These are phyloP conservation scores for Patiria pectinifera DNA, from an alignment of 53 echinoderm and acorn worm genomes.

Conservation along the genomic window DNA sequence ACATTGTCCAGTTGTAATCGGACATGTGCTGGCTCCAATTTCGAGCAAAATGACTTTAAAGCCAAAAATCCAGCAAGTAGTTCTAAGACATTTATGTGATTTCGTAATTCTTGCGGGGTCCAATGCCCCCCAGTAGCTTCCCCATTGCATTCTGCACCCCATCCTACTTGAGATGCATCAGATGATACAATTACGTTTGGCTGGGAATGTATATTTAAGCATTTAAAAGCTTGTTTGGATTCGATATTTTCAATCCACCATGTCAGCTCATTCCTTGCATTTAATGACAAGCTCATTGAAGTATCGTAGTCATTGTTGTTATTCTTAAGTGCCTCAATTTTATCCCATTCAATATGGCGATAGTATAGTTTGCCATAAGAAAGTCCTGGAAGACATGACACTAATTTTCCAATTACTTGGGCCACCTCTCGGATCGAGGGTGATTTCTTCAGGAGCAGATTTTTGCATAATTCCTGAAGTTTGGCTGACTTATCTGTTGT, in stretches of 20 bases:
- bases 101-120: not conserved
- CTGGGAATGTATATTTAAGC: conserved; percentile 9
- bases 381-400: conserved; percentile 69
- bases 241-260: conserved; percentile 71
- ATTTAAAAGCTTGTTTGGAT: not conserved
- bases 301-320: conserved; percentile 44
- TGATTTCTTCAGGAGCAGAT: not conserved
- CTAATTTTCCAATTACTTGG: conserved; percentile 56
- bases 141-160: too few relatives aligned
- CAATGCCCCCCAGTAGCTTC: conserved; percentile 16
- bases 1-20: conserved; percentile 1
- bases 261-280: conserved; percentile 42
- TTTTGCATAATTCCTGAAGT: conserved; percentile 2
- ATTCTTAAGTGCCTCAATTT: conserved; percentile 17
- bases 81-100: conserved; percentile 8
- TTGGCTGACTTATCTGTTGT: conserved; percentile 16
- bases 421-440: conserved; percentile 52
- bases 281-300: conserved; percentile 52
- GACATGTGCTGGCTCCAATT: not conserved
- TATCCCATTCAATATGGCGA: conserved; percentile 47
- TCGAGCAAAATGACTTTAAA: conserved; percentile 31
- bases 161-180: not conserved
- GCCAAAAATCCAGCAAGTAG: conserved; percentile 1
- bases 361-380: conserved; percentile 65
- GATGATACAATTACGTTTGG: not conserved